phyloP scores from a whole-genome alignment of 2,113 vertebrate species.

The Lamprologus sp. region DNA sequence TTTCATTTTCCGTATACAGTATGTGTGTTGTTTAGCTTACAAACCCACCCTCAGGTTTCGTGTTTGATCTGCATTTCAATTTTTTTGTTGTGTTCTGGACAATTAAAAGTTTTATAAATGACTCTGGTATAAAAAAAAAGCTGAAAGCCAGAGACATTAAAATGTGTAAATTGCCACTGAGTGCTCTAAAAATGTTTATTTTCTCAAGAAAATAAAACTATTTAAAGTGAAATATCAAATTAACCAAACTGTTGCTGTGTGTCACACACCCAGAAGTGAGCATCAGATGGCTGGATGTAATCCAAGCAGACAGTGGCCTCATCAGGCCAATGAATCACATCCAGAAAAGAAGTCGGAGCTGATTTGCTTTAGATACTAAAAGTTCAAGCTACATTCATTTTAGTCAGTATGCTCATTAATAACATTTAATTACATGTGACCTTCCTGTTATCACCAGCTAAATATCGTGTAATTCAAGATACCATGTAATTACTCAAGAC shows the following conservation, averaged over 20 bases:
- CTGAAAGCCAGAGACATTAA: neutral
- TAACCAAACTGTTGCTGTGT: neutral
- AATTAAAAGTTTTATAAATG: neutral
- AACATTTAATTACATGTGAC: slow-evolving; percentile 63
- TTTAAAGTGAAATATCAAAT: neutral
- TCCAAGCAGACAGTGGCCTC: slow-evolving; percentile 16
- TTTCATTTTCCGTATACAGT: neutral
- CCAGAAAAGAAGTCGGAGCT: neutral
- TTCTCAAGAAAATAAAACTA: neutral
- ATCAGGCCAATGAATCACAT: neutral
- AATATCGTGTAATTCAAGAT: slow-evolving; percentile 64
- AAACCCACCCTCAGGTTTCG: neutral
- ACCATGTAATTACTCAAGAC: slow-evolving; percentile 54
- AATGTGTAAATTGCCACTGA: neutral
- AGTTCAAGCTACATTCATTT: slow-evolving; percentile 42
- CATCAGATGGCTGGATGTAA: neutral
- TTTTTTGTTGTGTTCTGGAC: neutral
- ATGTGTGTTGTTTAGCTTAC: neutral
- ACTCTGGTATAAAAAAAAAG: neutral
- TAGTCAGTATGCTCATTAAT: slow-evolving; percentile 57
- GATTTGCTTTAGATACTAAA: slow-evolving; percentile 12
- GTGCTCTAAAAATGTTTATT: neutral
- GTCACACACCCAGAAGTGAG: neutral
- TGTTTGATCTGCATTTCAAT: neutral
- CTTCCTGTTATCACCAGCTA: slow-evolving; percentile 64